These are phyloP conservation scores for Drosophila pseudotalamancana DNA, from an alignment of 2,888 invertebrate species.

Conservation along the genomic window DNA sequence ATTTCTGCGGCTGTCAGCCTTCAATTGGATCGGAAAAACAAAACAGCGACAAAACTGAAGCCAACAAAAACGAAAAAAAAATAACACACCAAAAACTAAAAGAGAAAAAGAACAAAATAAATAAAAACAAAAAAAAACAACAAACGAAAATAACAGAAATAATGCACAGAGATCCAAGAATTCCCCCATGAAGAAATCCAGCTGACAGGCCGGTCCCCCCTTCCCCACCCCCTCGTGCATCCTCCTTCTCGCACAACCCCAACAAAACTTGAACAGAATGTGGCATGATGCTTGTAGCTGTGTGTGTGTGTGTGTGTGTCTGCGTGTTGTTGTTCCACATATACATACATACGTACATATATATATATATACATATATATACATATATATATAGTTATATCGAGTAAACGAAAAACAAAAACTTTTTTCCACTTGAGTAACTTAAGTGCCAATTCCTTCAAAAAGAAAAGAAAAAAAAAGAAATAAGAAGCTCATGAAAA, in stretches of 20 bases:
- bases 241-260: slow-evolving; percentile 19
- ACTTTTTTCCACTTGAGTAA: slow-evolving; percentile 82
- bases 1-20: slow-evolving; percentile 74
- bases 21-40: slow-evolving; percentile 71
- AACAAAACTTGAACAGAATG: slow-evolving; percentile 53
- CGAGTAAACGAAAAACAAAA: slow-evolving; percentile 76
- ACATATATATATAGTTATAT: slow-evolving; percentile 63
- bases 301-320: slow-evolving; percentile 17
- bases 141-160: slow-evolving; percentile 48
- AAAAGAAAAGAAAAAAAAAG: slow-evolving; percentile 40
- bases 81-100: slow-evolving; percentile 19
- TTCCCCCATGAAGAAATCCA: slow-evolving; percentile 69
- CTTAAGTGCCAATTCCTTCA: slow-evolving; percentile 80
- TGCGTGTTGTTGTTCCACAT: slow-evolving; percentile 36
- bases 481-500: slow-evolving; percentile 42
- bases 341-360: not conserved
- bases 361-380: slow-evolving; percentile 7
- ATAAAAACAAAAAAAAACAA: slow-evolving; percentile 18
- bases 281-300: slow-evolving; percentile 46
- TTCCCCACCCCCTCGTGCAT: slow-evolving; percentile 9
- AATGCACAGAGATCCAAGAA: slow-evolving; percentile 53
- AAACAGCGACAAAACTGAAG: slow-evolving; percentile 47
- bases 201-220: slow-evolving; percentile 62
- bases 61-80: slow-evolving; percentile 16
- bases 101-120: slow-evolving; percentile 14